These are phyloP conservation scores for Leucozona laternaria DNA, from an alignment of 2,888 invertebrate genomes.

Conservation along the genomic window DNA sequence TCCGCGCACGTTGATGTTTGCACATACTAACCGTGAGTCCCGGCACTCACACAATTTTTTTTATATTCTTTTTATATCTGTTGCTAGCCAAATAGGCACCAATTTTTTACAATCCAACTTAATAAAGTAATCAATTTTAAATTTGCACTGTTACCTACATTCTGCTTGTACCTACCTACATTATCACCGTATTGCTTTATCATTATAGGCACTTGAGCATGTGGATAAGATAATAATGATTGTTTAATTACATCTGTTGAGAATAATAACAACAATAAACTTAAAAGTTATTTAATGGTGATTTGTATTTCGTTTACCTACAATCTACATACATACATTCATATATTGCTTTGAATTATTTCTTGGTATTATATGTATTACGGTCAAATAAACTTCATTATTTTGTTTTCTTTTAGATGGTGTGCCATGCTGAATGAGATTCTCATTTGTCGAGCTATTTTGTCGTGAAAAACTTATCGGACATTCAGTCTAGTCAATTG, in stretches of 20 bases:
- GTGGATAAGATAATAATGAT: slow-evolving; percentile 41
- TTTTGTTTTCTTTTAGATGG: slow-evolving; percentile 36
- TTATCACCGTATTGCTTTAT: slow-evolving; percentile 2
- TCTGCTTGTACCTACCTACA: not conserved
- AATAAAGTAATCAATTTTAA: slow-evolving; percentile 12
- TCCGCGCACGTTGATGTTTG: too few relatives aligned
- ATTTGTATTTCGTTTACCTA: slow-evolving; percentile 1
- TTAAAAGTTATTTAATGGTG: not conserved
- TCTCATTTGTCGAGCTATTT: not conserved
- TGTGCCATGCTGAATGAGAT: slow-evolving; percentile 42
- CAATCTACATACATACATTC: not conserved
- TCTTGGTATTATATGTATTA: not conserved
- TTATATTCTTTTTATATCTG: too few relatives aligned
- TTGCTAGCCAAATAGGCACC: not conserved
- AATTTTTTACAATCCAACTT: not conserved
- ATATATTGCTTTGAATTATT: slow-evolving; percentile 7
- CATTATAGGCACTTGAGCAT: slow-evolving; percentile 12
- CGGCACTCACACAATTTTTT: too few relatives aligned
- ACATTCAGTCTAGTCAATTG: slow-evolving; percentile 39
- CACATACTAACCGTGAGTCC: too few relatives aligned
- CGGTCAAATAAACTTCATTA: slow-evolving; percentile 10
- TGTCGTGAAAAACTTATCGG: slow-evolving; percentile 38
- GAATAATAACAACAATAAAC: slow-evolving; percentile 25
- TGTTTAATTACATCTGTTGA: slow-evolving; percentile 17
- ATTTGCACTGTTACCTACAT: not conserved